phyloP scores from a whole-genome alignment of 35 echinoderm and acorn worm species.

The Lytechinus variegatus region DNA sequence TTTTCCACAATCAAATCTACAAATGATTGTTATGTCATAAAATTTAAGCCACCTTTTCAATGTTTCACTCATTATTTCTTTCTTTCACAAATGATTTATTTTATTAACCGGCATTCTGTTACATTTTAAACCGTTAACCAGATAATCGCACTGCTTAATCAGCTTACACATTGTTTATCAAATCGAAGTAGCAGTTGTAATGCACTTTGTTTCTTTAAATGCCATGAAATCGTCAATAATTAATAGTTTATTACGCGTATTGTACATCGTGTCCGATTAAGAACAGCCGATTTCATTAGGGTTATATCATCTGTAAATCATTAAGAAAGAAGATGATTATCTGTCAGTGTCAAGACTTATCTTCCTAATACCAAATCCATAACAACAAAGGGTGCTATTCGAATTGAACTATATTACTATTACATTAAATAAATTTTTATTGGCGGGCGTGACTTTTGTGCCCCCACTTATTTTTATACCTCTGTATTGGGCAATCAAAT shows the following conservation, averaged over 20 bases:
- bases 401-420: neutral
- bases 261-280: neutral
- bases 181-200: neutral
- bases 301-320: conserved; percentile 58
- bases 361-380: neutral
- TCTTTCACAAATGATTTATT: conserved; percentile 49
- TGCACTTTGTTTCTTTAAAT: conserved; percentile 21
- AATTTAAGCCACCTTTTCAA: neutral
- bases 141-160: conserved; percentile 36
- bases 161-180: conserved; percentile 14
- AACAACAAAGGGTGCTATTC: neutral
- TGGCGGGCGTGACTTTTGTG: neutral
- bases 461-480: too few relatives aligned
- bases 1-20: neutral
- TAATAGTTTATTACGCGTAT: conserved; percentile 40
- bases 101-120: conserved; percentile 32
- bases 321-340: conserved; percentile 45
- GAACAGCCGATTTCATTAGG: neutral
- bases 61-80: neutral
- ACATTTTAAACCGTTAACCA: conserved; percentile 46
- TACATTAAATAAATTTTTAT: neutral
- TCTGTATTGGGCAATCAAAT: too few relatives aligned
- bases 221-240: conserved; percentile 50
- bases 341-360: neutral
- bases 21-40: neutral